phyloP scores from a whole-genome alignment of 1,140 invertebrate genomes.

The Gryllus bimaculatus region DNA sequence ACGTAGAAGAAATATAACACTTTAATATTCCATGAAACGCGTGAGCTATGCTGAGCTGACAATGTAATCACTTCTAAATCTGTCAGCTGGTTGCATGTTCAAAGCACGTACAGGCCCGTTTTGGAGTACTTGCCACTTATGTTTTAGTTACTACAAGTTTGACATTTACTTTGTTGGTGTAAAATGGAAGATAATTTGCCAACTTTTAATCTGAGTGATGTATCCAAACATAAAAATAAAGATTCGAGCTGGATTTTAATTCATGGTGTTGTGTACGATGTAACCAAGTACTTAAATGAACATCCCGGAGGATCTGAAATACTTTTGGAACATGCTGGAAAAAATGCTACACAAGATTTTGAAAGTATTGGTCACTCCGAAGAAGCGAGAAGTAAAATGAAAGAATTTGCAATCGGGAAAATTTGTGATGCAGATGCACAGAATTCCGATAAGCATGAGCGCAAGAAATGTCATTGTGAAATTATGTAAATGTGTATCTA shows the following conservation, averaged over 20 bases:
- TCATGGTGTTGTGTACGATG: slow-evolving; percentile 62
- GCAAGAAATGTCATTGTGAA: neutral
- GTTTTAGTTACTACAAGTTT: no score
- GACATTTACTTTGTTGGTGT: no score
- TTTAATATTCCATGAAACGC: no score
- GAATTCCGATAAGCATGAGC: neutral
- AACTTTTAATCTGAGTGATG: slow-evolving; percentile 29
- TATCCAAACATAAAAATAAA: slow-evolving; percentile 47
- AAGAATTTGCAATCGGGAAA: slow-evolving; percentile 13
- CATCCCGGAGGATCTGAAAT: slow-evolving; percentile 82
- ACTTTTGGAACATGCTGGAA: slow-evolving; percentile 74
- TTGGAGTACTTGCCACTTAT: no score
- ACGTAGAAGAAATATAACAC: no score
- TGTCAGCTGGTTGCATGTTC: no score
- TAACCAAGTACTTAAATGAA: slow-evolving; percentile 61
- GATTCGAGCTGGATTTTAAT: slow-evolving; percentile 57
- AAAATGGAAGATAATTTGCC: neutral
- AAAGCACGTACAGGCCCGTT: no score
- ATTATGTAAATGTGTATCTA: neutral
- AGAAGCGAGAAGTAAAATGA: slow-evolving; percentile 24
- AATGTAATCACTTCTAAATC: no score
- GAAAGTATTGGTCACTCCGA: slow-evolving; percentile 66
- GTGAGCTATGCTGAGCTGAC: no score
- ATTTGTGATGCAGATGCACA: neutral
- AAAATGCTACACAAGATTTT: slow-evolving; percentile 77